Base-by-base conservation (phyloP, 2,113 vertebrate species). In the Rhinopomastus cyanomelas region DNA sequence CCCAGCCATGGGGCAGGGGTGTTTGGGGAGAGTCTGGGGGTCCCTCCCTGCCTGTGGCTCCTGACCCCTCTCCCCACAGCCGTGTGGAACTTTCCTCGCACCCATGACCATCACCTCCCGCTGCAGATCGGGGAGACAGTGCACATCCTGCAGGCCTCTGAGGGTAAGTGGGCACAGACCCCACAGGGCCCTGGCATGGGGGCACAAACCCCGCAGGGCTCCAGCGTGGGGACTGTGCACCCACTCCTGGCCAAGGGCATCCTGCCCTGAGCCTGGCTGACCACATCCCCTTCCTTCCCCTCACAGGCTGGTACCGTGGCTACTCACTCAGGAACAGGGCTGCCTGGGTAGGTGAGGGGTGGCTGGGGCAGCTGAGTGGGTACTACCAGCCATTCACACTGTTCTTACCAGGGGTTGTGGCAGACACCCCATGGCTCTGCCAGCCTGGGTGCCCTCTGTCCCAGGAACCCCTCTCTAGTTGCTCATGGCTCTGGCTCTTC, bases 51-150 rank as follows among this genome's bases (percentile, higher is more conserved):
- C 51, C n/a, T 51, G 17, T 5, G 1, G 36, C 18, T 60, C 52
- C 39, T 0, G 5, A 16, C 25, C 32, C 9, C 19, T 83, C 36
- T 84, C 36, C 37, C 77, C 6, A 0, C 91, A 96, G 96, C 92
- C 0, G 77, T 96, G 82, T 96, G 94, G 94, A 96, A 96, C 92
- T 96, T 96, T 66, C 55, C 61, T 0, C 16, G 91, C 56, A 96
- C 92, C 61, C 76, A 80, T 2, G 94, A 96, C 61, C 93, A 96
- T 69, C 95, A 96, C 82, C 94, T 96, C 8, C 87, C 95, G 1
- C 95, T 96, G 78, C 91, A 96, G 55, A 56, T 96, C 2, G 96
- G 96, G 78, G 96, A 96, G 87, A 88, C 86, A 3, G 95, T 95
- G 87, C 91, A 72, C 57, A 94, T 95, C 81, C 93, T 95, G 65